A percentile compares a stretch with the other conserved stretches of the same genome.
These are phyloP conservation scores for Enteromius treurensis DNA, from an alignment of 2,797 vertebrate genomes.

Conservation along the genomic window DNA sequence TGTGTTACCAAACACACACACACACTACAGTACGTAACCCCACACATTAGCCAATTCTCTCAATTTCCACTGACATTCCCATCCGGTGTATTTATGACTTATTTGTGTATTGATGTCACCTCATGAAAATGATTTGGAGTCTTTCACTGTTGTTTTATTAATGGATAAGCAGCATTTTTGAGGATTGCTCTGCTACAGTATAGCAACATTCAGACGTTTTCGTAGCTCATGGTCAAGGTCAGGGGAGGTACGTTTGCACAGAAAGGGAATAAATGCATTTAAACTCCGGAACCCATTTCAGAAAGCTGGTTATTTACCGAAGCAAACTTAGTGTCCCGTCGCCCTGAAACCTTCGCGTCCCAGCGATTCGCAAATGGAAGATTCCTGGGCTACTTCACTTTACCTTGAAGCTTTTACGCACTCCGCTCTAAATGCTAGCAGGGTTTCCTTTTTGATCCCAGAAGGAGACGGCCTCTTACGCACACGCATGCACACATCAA, in stretches of 20 bases:
- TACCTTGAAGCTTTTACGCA: slow-evolving; percentile 74
- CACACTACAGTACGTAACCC: slow-evolving; percentile 28
- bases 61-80: slow-evolving; percentile 30
- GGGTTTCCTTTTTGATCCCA: slow-evolving; percentile 74
- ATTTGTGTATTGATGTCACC: neutral
- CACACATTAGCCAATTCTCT: neutral
- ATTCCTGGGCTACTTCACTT: slow-evolving; percentile 72
- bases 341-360: slow-evolving; percentile 65
- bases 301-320: slow-evolving; percentile 66
- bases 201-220: slow-evolving; percentile 44
- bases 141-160: slow-evolving; percentile 56
- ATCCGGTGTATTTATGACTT: slow-evolving; percentile 31
- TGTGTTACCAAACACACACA: slow-evolving; percentile 18
- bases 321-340: slow-evolving; percentile 1
- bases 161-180: slow-evolving; percentile 54
- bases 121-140: slow-evolving; percentile 51
- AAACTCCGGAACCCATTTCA: slow-evolving; percentile 35
- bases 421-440: slow-evolving; percentile 69
- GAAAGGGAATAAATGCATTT: slow-evolving; percentile 65
- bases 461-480: slow-evolving; percentile 64
- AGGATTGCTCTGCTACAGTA: slow-evolving; percentile 30
- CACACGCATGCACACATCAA: slow-evolving; percentile 37
- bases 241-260: slow-evolving; percentile 59
- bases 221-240: slow-evolving; percentile 60
- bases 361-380: slow-evolving; percentile 72